Percentiles rank a stretch among this genome's conserved stretches.
These are phyloP conservation scores for Conus ventricosus DNA, from an alignment of 1,140 invertebrate species.

Conservation along the genomic window DNA sequence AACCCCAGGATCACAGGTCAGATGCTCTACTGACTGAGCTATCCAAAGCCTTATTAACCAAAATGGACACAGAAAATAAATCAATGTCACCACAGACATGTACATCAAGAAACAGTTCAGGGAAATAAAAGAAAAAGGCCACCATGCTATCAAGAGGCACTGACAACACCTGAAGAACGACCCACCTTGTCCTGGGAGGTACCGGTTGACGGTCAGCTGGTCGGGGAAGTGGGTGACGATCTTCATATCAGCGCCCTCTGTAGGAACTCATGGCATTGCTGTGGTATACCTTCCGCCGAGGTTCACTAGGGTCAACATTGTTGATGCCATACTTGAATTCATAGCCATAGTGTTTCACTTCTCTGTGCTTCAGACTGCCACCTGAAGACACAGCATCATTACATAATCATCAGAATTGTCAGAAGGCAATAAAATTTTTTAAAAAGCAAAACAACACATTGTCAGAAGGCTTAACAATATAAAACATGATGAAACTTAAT, in stretches of 20 bases:
- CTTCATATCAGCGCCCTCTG: constrained; percentile 77
- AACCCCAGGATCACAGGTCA: too few species aligned
- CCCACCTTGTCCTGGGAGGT: constrained; percentile 91
- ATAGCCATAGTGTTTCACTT: constrained; percentile 95
- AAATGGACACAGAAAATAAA: too few species aligned
- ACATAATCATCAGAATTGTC: neutral
- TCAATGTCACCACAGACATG: too few species aligned
- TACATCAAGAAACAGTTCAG: too few species aligned
- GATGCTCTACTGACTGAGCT: too few species aligned
- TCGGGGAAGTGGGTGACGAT: constrained; percentile 80
- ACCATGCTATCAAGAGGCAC: too few species aligned
- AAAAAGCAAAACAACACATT: too few species aligned
- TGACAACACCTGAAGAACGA: neutral
- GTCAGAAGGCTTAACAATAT: too few species aligned
- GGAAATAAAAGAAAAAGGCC: too few species aligned
- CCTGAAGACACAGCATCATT: neutral
- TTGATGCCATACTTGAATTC: constrained; percentile 94
- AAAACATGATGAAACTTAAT: too few species aligned
- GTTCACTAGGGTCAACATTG: constrained; percentile 85
- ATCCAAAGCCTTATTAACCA: too few species aligned
- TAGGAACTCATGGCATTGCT: constrained; percentile 82
- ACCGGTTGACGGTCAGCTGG: constrained; percentile 95
- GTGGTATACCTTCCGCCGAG: constrained; percentile 82
- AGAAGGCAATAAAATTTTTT: neutral
- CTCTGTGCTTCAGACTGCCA: constrained; percentile 83